Base-by-base conservation (phyloP, 2,888 invertebrate species). In the Atethmia centrago region DNA sequence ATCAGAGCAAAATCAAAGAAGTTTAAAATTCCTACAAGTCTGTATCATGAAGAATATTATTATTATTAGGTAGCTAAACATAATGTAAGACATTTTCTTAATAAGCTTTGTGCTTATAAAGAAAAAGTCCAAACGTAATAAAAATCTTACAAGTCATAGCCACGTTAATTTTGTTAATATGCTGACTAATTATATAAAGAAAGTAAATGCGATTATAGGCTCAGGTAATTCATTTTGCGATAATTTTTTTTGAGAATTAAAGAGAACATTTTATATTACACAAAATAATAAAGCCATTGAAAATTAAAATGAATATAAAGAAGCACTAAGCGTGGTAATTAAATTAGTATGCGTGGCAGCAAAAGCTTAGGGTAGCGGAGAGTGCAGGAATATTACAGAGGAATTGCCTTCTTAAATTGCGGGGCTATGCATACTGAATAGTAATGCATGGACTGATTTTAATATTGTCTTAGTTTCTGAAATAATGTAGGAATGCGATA, bases 321-420 rank as follows among this genome's bases (percentile, higher is more conserved):
- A 47, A 78, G 45, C 31, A 61, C 31, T 56, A 72, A 55, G 25
- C 31, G 51, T 68, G 63, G 45, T 64, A 68, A 63, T 40, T 69
- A 40, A 47, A 72, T 80, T 80, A 76, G 64, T 81, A 82, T 77
- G 72, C 77, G 53, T 67, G 64, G 45, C 66, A 45, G 78, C 10
- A 25, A 42, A 28, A 65, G 49, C 63, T 75, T 74, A 51, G 53
- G 58, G 70, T n/a, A n/a, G 74, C 42, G 55, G 31, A 66, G 64
- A 80, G 64, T 80, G 64, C 64, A 73, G 12, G 63, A 66, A 73
- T 40, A 83, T 80, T 64, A 53, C 63, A 16, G 40, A 59, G 25
- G 55, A 74, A 73, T 55, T 45, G 71, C 45, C 40, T 75, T 58
- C 55, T 31, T 64, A 61, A 58, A 65, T 31, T 65, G 79, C 56